Conservation (phyloP, 2,888 invertebrate genomes). For the Patella caerulea region DNA sequence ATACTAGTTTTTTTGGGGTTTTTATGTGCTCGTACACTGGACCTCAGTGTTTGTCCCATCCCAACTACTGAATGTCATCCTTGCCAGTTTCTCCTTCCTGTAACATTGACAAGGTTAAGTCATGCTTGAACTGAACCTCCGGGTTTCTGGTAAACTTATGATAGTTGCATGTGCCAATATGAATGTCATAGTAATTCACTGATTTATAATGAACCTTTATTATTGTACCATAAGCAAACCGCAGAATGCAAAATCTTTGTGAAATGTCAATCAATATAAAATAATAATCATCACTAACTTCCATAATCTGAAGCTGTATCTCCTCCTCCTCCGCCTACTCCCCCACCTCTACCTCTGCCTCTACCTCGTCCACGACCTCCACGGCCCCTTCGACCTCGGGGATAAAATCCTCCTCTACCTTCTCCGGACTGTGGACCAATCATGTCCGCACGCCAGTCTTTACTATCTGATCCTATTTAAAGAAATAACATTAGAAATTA, state of each 20-base stretch:
- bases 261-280: not conserved
- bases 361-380: slow-evolving; percentile 43
- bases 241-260: not conserved
- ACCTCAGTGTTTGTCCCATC: no score
- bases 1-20: no score
- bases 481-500: not conserved
- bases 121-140: no score
- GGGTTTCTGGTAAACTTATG: no score
- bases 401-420: slow-evolving; percentile 68
- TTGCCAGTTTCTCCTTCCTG: no score
- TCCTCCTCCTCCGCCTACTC: slow-evolving; percentile 45
- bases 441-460: slow-evolving; percentile 35
- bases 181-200: no score
- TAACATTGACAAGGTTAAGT: no score
- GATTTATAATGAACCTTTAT: no score
- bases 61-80: no score
- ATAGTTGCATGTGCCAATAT: no score
- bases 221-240: no score
- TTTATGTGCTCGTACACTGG: no score
- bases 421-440: slow-evolving; percentile 38
- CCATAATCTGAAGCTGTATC: slow-evolving; percentile 38
- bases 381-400: slow-evolving; percentile 39
- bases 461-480: slow-evolving; percentile 30
- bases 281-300: slow-evolving; percentile 29
- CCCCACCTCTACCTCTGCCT: slow-evolving; percentile 41